These are phyloP conservation scores for Gymnocheta viridis DNA, from an alignment of 2,888 invertebrate species.

Conservation along the genomic window DNA sequence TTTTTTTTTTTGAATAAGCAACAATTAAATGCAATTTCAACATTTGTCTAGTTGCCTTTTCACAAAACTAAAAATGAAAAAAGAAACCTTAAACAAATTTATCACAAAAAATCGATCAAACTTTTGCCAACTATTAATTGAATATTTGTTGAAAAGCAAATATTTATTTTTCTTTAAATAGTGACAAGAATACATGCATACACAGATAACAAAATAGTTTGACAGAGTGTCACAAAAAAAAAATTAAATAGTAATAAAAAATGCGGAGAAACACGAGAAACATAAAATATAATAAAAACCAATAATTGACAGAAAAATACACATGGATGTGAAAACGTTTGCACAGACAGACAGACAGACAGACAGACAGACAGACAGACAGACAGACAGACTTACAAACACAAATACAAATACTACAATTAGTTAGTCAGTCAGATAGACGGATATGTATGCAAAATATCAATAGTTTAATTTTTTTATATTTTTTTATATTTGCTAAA, in stretches of 20 bases:
- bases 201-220: slow-evolving; percentile 9
- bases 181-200: slow-evolving; percentile 1
- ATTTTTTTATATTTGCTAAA: background rate
- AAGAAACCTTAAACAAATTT: slow-evolving; percentile 21
- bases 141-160: slow-evolving; percentile 56
- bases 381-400: no score
- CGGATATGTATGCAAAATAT: slow-evolving; percentile 38
- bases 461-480: background rate
- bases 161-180: slow-evolving; percentile 54
- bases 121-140: slow-evolving; percentile 61
- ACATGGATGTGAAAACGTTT: background rate
- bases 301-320: slow-evolving; percentile 53
- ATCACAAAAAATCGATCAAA: slow-evolving; percentile 65
- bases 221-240: slow-evolving; percentile 57
- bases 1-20: no score
- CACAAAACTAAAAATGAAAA: slow-evolving; percentile 1
- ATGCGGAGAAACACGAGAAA: slow-evolving; percentile 12
- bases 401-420: background rate
- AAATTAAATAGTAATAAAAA: no score
- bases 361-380: slow-evolving; percentile 28
- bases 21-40: slow-evolving; percentile 1
- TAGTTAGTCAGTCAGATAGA: background rate
- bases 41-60: background rate
- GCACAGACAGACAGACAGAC: background rate
- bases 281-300: background rate